A percentile compares a stretch with the other conserved stretches of the same genome.
Evolutionary conservation across 2,888 invertebrate genomes (phyloP).

Genomic region (Heliconius erato): DNA sequence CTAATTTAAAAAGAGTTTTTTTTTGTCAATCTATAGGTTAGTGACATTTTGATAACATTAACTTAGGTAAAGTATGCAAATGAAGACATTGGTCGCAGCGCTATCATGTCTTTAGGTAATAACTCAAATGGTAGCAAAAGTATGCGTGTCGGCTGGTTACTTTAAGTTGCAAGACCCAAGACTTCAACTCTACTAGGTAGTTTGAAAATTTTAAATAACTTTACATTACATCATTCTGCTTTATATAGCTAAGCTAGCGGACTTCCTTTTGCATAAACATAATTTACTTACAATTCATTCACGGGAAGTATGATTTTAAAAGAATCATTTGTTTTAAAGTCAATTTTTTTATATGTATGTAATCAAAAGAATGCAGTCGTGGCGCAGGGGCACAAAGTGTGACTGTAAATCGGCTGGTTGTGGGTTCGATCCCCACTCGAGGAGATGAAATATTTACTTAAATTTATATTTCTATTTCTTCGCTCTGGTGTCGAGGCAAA

Average conservation of each 20-base stretch:
- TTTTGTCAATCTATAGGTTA: neutral
- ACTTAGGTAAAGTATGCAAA: slow-evolving; percentile 45
- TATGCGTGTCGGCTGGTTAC: slow-evolving; percentile 69
- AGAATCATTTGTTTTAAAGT: no score
- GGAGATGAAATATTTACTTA: no score
- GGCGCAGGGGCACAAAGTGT: no score
- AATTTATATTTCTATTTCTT: no score
- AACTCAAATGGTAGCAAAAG: slow-evolving; percentile 70
- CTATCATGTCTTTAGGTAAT: slow-evolving; percentile 71
- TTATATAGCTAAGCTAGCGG: neutral
- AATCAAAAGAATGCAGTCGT: no score
- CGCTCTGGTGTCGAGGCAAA: no score
- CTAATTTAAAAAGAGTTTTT: neutral
- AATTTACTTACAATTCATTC: neutral
- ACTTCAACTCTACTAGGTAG: slow-evolving; percentile 14
- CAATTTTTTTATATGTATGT: no score
- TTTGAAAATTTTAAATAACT: neutral
- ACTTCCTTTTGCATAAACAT: neutral
- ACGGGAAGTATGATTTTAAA: neutral
- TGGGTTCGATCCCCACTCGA: no score
- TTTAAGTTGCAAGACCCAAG: slow-evolving; percentile 57
- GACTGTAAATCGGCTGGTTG: no score
- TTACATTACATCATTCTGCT: neutral
- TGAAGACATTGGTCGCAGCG: slow-evolving; percentile 49
- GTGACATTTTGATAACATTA: slow-evolving; percentile 15